Conservation (phyloP, 2,113 vertebrate genomes). For the Alces alces region DNA sequence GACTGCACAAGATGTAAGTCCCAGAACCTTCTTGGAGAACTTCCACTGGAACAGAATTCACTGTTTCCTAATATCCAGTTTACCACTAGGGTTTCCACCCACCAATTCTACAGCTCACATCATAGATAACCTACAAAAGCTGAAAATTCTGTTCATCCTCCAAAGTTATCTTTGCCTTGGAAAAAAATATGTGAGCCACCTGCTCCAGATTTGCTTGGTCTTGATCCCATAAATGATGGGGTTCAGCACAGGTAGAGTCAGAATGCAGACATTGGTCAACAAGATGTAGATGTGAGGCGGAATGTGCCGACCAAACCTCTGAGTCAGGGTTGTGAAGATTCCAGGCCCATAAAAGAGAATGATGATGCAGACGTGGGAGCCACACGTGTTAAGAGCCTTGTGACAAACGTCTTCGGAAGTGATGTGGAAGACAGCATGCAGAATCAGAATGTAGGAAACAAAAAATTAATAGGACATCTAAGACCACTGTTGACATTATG, state of each 20-base stretch:
- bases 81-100: not conserved
- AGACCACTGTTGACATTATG: not conserved
- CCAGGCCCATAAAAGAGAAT: not conserved
- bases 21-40: not conserved
- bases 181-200: not conserved
- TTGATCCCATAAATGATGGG: constrained; percentile 66
- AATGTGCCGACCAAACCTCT: constrained; percentile 50
- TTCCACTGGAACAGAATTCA: not conserved
- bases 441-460: not conserved
- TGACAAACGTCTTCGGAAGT: not conserved
- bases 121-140: not conserved
- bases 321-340: constrained; percentile 50
- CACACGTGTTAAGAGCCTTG: not conserved
- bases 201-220: constrained; percentile 52
- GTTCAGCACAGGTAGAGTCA: constrained; percentile 55
- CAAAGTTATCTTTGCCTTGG: not conserved
- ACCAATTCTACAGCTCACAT: not conserved
- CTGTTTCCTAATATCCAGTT: not conserved
- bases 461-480: not conserved
- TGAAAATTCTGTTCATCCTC: not conserved
- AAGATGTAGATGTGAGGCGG: not conserved
- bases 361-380: not conserved
- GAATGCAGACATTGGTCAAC: constrained; percentile 43
- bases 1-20: not conserved
- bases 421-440: not conserved